Evolutionary conservation across 2,888 invertebrate genomes (phyloP), one percentile per base, ranked within the genome.

Genomic region (Tromatobia lineatoria): DNA sequence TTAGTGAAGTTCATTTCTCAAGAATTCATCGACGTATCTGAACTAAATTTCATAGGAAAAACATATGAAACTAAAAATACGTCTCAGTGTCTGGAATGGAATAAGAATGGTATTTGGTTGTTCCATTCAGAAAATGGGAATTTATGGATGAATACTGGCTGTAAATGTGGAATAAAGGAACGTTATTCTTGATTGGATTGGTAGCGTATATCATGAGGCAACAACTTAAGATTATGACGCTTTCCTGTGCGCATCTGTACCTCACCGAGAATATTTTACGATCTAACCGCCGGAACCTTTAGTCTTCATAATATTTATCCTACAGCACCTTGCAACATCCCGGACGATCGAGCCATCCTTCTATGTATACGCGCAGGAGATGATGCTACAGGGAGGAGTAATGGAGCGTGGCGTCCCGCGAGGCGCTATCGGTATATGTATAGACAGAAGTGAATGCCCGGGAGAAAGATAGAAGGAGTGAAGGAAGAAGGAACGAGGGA

Each of bases 241-340:
- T 20, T n/a, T 2, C 0, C 59, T 2, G 38, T 38, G 38, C 59
- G 8, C 59, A 34, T 61, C 29, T 29, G 61, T 80, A 52, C 57
- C 84, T 80, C 78, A 84, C 87, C 76, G 64, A 75, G 87, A 87
- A 90, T 90, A 90, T 90, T 90, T 91, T 88, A 89, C 87, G 83
- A 69, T 78, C 82, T 50, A 64, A 66, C 85, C 81, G 86, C 87
- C 87, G 66, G 88, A 91, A 91, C 89, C 92, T 92, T 92, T 92
- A 91, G 91, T 92, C 91, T 91, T 90, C 91, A 87, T 90, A 90
- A 91, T 92, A 91, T 92, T 92, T 91, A 92, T 91, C 89, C 91
- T 87, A 70, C 83, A 82, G 81, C 87, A 70, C 57, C 75, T 59
- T 75, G 57, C 64, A 79, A 64, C 69, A 74, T 45, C 34, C 34